Percentiles rank a stretch among this genome's conserved stretches.
These are phyloP conservation scores for Drosophila fungiperda DNA, from an alignment of 2,888 invertebrate genomes.

Conservation along the genomic window DNA sequence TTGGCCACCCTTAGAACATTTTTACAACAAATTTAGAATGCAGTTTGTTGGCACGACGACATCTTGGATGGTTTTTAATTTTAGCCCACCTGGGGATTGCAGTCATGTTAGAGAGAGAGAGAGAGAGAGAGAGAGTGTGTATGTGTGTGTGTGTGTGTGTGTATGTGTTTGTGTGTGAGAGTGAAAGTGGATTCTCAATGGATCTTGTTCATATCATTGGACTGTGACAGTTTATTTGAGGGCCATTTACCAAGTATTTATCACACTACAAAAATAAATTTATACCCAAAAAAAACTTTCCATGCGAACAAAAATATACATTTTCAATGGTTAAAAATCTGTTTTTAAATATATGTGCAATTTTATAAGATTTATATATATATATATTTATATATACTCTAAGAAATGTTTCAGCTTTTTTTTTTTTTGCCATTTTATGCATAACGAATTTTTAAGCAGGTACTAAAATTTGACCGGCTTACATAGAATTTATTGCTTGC, in stretches of 20 bases:
- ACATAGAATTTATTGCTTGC: no score
- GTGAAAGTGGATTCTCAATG: background rate
- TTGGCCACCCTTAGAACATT: slow-evolving; percentile 56
- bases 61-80: slow-evolving; percentile 50
- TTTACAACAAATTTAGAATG: slow-evolving; percentile 50
- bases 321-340: background rate
- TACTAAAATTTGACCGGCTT: no score
- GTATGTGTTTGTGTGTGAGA: background rate
- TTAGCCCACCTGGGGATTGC: slow-evolving; percentile 69
- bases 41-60: slow-evolving; percentile 60
- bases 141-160: background rate
- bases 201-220: slow-evolving; percentile 6
- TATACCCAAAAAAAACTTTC: background rate
- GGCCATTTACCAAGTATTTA: slow-evolving; percentile 6
- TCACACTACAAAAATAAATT: slow-evolving; percentile 14
- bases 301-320: background rate
- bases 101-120: slow-evolving; percentile 11
- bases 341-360: background rate
- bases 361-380: background rate
- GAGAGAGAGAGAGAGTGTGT: background rate
- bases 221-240: slow-evolving; percentile 8
- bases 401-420: background rate
- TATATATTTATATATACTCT: background rate
- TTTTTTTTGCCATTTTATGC: background rate
- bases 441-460: background rate